Evolutionary conservation across 2,113 vertebrate genomes (phyloP).

Genomic region (Microcebus jonahi): DNA sequence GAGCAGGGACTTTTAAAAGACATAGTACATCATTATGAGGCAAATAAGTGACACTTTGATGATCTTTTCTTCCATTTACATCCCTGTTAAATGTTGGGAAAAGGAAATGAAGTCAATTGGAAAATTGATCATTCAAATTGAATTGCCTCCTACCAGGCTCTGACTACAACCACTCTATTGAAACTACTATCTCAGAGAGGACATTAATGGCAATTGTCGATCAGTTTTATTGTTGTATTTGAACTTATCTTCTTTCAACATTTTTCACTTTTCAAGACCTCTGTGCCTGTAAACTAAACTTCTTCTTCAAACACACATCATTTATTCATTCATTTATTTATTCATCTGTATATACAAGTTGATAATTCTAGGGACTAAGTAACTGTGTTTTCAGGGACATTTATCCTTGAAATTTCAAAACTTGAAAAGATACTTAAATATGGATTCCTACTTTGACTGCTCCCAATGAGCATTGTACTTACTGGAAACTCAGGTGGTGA

Average conservation of each 20-base stretch:
- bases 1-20: neutral
- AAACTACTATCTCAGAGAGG: neutral
- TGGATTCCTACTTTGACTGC: neutral
- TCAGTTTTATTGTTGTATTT: neutral
- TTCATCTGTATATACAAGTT: neutral
- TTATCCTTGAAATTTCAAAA: neutral
- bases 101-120: neutral
- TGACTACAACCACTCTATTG: neutral
- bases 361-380: neutral
- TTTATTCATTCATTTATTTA: neutral
- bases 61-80: neutral
- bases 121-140: neutral
- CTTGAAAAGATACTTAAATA: neutral
- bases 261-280: neutral
- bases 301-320: neutral
- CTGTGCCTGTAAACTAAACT: neutral
- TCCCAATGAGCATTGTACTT: too few relatives aligned
- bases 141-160: neutral
- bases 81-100: neutral
- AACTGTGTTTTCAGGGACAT: neutral
- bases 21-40: neutral
- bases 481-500: too few relatives aligned
- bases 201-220: neutral
- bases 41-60: neutral
- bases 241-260: neutral